A percentile compares a stretch with the other conserved stretches of the same genome.
Conservation (phyloP, 2,888 invertebrate genomes). For the Eremobia ochroleuca region DNA sequence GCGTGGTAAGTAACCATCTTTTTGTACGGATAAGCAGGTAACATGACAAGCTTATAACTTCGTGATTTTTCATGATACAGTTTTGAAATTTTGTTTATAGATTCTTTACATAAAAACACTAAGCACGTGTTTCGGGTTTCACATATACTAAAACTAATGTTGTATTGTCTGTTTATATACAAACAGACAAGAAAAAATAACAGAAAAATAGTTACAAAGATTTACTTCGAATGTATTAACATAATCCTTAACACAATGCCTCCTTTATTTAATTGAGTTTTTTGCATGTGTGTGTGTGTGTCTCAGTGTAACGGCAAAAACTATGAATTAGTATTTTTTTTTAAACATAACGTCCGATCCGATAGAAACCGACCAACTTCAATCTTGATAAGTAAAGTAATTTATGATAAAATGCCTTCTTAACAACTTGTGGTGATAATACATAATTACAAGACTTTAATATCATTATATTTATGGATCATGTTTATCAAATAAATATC, state of each 20-base stretch:
- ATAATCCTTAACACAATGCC: background rate
- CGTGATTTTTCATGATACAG: too few species aligned
- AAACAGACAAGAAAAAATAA: too few species aligned
- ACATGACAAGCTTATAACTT: too few species aligned
- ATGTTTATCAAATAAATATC: constrained; percentile 3
- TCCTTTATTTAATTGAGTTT: background rate
- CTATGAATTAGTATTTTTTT: background rate
- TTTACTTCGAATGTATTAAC: background rate
- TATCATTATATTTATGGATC: constrained; percentile 6
- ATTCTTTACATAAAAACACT: too few species aligned
- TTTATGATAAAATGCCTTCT: background rate
- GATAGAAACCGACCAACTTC: background rate
- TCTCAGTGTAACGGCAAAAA: background rate
- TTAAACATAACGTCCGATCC: background rate
- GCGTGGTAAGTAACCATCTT: too few species aligned
- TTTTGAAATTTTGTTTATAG: too few species aligned
- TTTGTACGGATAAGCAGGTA: too few species aligned
- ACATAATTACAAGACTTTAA: constrained; percentile 1
- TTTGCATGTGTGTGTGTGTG: background rate
- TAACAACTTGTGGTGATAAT: constrained; percentile 5
- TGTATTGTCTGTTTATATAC: too few species aligned
- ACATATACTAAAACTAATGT: too few species aligned
- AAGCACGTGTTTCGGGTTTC: too few species aligned
- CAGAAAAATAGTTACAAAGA: too few species aligned
- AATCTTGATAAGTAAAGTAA: constrained; percentile 16